Evolutionary conservation across 2,797 vertebrate species (phyloP).

Genomic region (Aldrovandia affinis): DNA sequence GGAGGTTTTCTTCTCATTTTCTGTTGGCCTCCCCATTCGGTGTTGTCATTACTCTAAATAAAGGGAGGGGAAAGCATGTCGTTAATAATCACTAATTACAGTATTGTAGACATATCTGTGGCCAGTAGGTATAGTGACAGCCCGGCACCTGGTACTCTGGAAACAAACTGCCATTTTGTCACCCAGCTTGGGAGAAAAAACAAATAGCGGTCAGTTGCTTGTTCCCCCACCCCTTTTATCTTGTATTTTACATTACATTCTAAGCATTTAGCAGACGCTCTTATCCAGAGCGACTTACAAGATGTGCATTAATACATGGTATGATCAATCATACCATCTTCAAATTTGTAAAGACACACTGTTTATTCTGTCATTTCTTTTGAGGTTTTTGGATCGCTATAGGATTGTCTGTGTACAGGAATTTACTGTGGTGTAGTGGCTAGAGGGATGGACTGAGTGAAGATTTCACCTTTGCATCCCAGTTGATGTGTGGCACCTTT

Average conservation of each 20-base stretch:
- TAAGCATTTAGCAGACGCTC: not conserved
- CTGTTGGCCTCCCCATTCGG: conserved; percentile 39
- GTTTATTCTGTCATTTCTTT: no score
- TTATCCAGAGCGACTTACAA: no score
- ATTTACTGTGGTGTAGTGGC: no score
- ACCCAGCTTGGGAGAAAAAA: not conserved
- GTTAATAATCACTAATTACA: conserved; percentile 29
- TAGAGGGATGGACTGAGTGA: no score
- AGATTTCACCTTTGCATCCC: not conserved
- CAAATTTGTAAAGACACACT: no score
- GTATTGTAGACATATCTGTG: not conserved
- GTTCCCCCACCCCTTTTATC: not conserved
- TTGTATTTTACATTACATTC: conserved; percentile 1
- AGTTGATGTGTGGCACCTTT: not conserved
- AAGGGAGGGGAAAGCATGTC: conserved; percentile 42
- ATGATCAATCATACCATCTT: no score
- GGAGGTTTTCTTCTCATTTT: conserved; percentile 50
- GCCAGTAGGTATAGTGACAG: not conserved
- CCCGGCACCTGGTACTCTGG: not conserved
- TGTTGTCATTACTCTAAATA: conserved; percentile 59
- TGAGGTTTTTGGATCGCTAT: no score
- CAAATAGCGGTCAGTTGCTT: not conserved
- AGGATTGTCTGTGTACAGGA: no score
- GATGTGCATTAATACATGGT: no score
- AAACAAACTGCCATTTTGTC: not conserved